Evolutionary conservation across 2,797 vertebrate genomes (phyloP).

Genomic region (Gymnocypris eckloni): DNA sequence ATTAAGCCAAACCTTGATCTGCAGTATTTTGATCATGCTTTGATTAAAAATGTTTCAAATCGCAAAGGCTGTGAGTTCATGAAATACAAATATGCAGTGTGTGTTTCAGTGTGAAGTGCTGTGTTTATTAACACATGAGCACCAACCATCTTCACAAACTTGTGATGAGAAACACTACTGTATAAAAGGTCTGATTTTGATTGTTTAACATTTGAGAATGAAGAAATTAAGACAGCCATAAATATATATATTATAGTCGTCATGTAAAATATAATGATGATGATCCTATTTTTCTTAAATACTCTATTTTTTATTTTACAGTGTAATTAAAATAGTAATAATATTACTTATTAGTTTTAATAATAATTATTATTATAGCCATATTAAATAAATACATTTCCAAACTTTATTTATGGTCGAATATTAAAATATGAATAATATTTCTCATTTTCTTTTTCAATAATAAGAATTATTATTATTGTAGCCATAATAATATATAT

Average conservation of each 20-base stretch:
- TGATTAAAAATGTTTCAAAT: no score
- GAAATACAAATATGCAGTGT: background rate
- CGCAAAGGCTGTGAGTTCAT: background rate
- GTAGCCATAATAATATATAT: background rate
- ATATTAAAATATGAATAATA: background rate
- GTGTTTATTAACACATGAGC: background rate
- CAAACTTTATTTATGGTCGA: no score
- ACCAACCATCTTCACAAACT: background rate
- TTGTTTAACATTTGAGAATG: background rate
- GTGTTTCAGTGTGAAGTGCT: background rate
- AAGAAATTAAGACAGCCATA: background rate
- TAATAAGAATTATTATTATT: background rate
- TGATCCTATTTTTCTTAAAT: background rate
- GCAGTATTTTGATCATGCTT: background rate
- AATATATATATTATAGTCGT: background rate
- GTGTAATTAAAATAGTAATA: background rate
- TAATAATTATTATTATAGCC: background rate
- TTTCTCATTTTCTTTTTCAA: background rate
- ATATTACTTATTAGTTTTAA: background rate
- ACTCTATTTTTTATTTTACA: background rate
- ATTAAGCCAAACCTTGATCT: background rate
- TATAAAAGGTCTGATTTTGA: background rate
- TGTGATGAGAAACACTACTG: background rate
- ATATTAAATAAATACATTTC: no score
- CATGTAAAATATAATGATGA: background rate